Evolutionary conservation across 2,888 invertebrate species (phyloP), one percentile per base, ranked within the genome.

Genomic region (Drosophila merina): DNA sequence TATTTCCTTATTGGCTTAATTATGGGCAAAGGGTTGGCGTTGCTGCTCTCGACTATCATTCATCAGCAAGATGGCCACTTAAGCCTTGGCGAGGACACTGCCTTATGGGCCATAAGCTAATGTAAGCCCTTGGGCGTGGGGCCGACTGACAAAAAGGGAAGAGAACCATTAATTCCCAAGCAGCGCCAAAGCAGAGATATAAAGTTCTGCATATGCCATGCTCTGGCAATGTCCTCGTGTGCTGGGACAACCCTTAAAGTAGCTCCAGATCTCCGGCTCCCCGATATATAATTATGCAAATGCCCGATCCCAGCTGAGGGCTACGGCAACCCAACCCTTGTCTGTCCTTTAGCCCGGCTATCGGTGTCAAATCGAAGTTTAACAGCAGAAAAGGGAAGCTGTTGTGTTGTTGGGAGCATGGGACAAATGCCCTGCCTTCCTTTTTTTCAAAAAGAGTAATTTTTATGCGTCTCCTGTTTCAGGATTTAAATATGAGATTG

Each of bases 251-350:
- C 49, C 33, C 66, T 50, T 42, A 51, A 54, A 28, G 20, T 25
- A 26, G 42, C 62, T 33, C 7, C 56, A 42, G 25, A 45, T 45
- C 14, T 31, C 49, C 38, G 9, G 28, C 44, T 55, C 31, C 36
- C 36, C 49, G 36, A 49, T 63, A 47, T 57, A 66, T 86, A 83
- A 82, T 83, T 86, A 86, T 86, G 86, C 75, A 83, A 83, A 83
- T 83, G 70, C 68, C 57, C 54, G 48, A 50, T 55, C 59, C 38
- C 49, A 57, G 68, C 71, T 63, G 48, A 47, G 67, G 60, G 45
- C 68, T 30, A 9, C 40, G 5, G 28, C 7, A 10, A 10, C 20
- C 44, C 44, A 52, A 57, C 51, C 51, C 45, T 52, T 59, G 64
- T 52, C 44, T 48, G 59, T 20, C 38, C 31, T 54, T 52, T 25